Percentiles rank a stretch among this genome's conserved stretches.
Conservation (phyloP, 2,797 vertebrate species). For the Crocidura indochinensis region DNA sequence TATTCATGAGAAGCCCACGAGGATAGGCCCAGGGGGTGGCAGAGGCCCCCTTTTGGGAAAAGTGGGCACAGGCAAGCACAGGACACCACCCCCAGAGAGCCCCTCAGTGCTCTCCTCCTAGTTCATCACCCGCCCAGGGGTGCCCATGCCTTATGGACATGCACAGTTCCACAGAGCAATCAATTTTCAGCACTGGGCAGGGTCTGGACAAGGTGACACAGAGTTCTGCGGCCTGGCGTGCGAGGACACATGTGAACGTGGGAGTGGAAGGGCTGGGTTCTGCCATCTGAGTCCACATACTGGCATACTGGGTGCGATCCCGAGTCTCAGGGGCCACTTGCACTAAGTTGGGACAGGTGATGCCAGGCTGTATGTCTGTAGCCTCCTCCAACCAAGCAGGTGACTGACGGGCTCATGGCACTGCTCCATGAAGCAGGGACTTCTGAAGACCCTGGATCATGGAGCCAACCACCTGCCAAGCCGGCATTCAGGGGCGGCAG, state of each 20-base stretch:
- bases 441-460: neutral
- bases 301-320: neutral
- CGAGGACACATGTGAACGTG: too few species aligned
- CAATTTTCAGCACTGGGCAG: too few species aligned
- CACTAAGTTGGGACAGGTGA: constrained; percentile 61
- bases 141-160: too few species aligned
- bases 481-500: too few species aligned
- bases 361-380: constrained; percentile 27
- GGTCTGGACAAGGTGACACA: too few species aligned
- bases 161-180: too few species aligned
- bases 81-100: too few species aligned
- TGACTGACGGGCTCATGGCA: constrained; percentile 51
- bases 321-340: neutral
- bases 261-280: neutral
- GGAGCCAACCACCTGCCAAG: neutral
- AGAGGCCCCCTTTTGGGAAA: neutral
- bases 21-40: neutral
- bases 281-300: neutral
- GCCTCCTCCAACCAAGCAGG: neutral
- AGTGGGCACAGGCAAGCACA: too few species aligned
- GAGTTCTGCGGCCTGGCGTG: too few species aligned
- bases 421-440: constrained; percentile 34
- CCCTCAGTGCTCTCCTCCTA: too few species aligned
- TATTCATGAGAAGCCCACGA: too few species aligned
- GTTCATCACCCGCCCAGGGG: too few species aligned